Evolutionary conservation across 2,113 vertebrate genomes (phyloP), one percentile per base, ranked within the genome.

Genomic region (Corythoichthys haematopterus): DNA sequence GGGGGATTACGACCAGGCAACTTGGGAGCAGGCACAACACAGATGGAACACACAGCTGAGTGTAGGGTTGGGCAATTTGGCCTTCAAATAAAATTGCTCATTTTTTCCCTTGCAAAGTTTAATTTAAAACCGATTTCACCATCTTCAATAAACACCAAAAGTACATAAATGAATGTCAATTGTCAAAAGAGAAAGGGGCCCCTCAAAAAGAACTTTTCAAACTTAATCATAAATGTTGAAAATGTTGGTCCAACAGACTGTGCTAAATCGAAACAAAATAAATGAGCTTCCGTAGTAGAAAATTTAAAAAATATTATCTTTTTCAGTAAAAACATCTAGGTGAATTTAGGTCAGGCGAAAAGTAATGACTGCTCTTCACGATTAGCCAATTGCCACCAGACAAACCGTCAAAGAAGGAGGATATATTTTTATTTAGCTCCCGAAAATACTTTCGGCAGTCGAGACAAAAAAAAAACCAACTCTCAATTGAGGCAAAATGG

Each of bases 1-100:
- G 76, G 80, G 81, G 84, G 85, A 85, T 85, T 85, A 87, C 77
- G 81, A 82, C 74, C 69, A 59, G 60, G 77, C 80, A 80, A 84
- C 81, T 69, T 77, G 70, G 84, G 80, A 80, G 75, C 74, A 71
- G 75, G 63, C 58, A 82, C 46, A 69, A 72, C 77, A 83, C 80
- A 86, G 79, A 84, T 79, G 79, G 81, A 87, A 64, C 68, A 33
- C 71, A 75, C 69, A 77, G 77, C 72, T 64, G 75, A 76, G 56
- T 55, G 69, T n/a, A 58, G 71, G 61, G 62, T 64, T 65, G 79
- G 71, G 57, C 77, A 68, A 65, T 64, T 65, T 46, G 11, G 55
- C 13, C 12, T 14, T 36, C 1, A 36, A 57, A 36, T 57, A 6
- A 57, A 57, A 57, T 55, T 2, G 33, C 33, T 15, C 12, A 37